These are phyloP conservation scores for Glaucidium brasilianum DNA, from an alignment of 2,113 vertebrate species.

Conservation along the genomic window DNA sequence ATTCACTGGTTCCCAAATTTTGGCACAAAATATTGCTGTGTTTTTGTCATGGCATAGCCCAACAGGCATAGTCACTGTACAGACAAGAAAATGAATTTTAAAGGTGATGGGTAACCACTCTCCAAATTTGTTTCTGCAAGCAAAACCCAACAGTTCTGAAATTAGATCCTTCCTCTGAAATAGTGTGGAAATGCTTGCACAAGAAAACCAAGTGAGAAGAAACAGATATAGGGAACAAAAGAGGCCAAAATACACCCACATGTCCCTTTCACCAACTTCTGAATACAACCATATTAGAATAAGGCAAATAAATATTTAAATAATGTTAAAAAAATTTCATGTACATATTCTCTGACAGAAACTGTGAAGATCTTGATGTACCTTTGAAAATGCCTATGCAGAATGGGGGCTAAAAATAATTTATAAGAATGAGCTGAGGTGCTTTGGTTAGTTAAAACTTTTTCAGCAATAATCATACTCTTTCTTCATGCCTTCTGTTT, in stretches of 20 bases:
- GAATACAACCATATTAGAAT: background rate
- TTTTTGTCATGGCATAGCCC: background rate
- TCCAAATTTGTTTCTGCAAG: background rate
- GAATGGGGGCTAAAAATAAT: background rate
- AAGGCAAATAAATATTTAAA: background rate
- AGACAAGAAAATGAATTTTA: background rate
- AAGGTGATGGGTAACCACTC: background rate
- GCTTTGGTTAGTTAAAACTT: background rate
- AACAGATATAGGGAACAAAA: background rate
- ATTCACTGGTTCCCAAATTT: background rate
- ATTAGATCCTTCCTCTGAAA: background rate
- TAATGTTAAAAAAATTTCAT: background rate
- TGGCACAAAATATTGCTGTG: background rate
- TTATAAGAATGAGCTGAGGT: background rate
- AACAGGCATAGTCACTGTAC: background rate
- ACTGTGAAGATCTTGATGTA: background rate
- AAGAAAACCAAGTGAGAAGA: background rate
- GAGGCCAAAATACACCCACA: background rate
- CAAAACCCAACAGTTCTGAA: background rate
- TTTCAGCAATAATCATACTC: background rate
- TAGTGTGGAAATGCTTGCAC: background rate
- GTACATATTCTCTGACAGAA: background rate
- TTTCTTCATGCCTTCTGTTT: constrained; percentile 28
- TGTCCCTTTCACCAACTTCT: background rate
- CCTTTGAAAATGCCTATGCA: background rate